Evolutionary conservation across 1,140 invertebrate genomes (phyloP).

Genomic region (Aphidius ervi): DNA sequence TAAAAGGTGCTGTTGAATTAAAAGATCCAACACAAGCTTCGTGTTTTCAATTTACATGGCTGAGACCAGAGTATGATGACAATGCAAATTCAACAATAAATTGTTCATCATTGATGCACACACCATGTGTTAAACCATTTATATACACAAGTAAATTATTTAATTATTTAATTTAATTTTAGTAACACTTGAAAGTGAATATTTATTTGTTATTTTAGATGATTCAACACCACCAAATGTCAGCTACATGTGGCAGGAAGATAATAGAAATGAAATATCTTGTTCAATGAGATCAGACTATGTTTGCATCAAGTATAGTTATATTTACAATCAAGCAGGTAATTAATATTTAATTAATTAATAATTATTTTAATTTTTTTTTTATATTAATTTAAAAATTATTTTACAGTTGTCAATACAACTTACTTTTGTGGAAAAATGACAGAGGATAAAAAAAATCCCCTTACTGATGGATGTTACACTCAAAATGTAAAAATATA

Average conservation of each 20-base stretch:
- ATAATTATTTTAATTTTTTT: constrained; percentile 9
- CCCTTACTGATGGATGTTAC: constrained; percentile 31
- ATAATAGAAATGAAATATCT: neutral
- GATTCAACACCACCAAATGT: constrained; percentile 25
- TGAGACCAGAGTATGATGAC: constrained; percentile 11
- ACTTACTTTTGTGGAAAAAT: constrained; percentile 36
- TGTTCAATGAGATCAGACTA: constrained; percentile 19
- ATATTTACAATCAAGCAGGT: constrained; percentile 29
- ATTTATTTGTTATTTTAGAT: constrained; percentile 14
- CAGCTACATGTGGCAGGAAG: constrained; percentile 20
- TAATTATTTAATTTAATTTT: neutral
- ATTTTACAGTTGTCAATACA: constrained; percentile 29
- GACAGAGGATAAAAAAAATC: constrained; percentile 23
- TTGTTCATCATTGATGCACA: constrained; percentile 4
- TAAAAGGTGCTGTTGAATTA: neutral
- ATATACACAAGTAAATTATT: constrained; percentile 19
- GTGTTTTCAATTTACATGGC: constrained; percentile 35
- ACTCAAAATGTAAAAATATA: constrained; percentile 27
- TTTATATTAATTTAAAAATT: constrained; percentile 10
- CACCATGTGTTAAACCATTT: constrained; percentile 30
- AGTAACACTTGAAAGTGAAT: neutral
- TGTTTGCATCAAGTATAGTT: constrained; percentile 35
- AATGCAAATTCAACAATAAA: constrained; percentile 8
- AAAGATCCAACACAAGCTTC: neutral
- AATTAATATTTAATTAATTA: constrained; percentile 18